Evolutionary conservation across 2,888 invertebrate genomes (phyloP).

Genomic region (Clostera curtula): DNA sequence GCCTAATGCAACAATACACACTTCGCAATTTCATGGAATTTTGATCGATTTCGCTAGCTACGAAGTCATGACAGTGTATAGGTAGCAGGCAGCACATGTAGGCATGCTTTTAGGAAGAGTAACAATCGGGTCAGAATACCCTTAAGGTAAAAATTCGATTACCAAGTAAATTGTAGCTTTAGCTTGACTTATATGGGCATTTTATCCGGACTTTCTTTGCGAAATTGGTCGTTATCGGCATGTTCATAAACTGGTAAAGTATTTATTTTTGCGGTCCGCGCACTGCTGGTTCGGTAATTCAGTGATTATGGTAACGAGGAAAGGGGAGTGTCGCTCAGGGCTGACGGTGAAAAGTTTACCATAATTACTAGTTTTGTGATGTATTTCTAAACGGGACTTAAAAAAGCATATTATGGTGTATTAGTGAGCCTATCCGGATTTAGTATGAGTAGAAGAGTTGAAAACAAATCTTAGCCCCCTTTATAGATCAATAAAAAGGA

Average conservation of each 20-base stretch:
- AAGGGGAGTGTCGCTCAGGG: slow-evolving; percentile 29
- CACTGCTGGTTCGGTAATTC: slow-evolving; percentile 49
- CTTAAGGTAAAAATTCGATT: background rate
- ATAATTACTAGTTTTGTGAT: too few species aligned
- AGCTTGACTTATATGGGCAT: slow-evolving; percentile 1
- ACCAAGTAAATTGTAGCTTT: background rate
- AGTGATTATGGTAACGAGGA: slow-evolving; percentile 52
- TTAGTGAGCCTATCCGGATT: too few species aligned
- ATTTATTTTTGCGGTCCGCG: slow-evolving; percentile 57
- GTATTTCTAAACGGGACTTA: too few species aligned
- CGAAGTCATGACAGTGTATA: too few species aligned
- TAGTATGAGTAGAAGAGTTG: too few species aligned
- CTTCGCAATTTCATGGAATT: too few species aligned
- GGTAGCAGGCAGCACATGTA: too few species aligned
- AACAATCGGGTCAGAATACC: background rate
- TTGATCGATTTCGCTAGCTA: too few species aligned
- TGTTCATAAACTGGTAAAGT: slow-evolving; percentile 36
- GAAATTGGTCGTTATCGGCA: slow-evolving; percentile 38
- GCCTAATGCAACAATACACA: too few species aligned
- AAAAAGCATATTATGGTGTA: too few species aligned
- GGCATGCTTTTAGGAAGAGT: background rate
- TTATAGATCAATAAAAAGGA: too few species aligned
- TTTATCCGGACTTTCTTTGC: slow-evolving; percentile 13
- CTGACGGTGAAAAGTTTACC: slow-evolving; percentile 22
- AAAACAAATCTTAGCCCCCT: too few species aligned